Evolutionary conservation across 1,140 invertebrate species (phyloP), one percentile per base, ranked within the genome.

Genomic region (Pseudoatta argentina): DNA sequence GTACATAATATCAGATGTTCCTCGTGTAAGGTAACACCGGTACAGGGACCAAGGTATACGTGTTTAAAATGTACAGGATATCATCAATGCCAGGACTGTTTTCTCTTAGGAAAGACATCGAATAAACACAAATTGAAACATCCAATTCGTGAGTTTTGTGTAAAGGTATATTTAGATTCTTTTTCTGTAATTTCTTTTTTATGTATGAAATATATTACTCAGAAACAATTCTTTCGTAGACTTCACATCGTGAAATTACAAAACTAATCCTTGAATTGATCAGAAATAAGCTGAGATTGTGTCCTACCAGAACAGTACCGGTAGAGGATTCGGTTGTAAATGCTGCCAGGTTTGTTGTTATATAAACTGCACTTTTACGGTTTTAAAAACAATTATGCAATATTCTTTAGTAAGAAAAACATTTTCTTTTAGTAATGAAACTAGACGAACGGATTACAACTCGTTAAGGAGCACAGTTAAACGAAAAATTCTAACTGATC

Each of bases 21-120:
- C 21, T 94, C 95, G 3, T 97, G 96, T 89, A 96, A 96, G 92
- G 91, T 93, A 61, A 94, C 94, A 51, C 95, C 96, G 5, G 94
- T 97, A 67, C 94, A 95, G 88, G 96, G 96, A 34, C 93, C 96
- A 14, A 93, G 96, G 86, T 98, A 98, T 93, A 96, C 96, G 53
- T 98, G 98, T 94, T 93, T 98, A 85, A 96, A 96, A 88, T 98
- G 97, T 91, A 96, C 97, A 86, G 96, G 96, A 87, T 97, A 97
- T 94, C 97, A 98, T 94, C 96, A 97, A 85, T 98, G 97, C 92
- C 98, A 98, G 92, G 96, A 96, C 55, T 98, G 97, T 93, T 98
- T 98, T 94, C 97, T 98, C 93, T 96, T 96, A 89, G 97, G 97
- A n/a, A 95, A 96, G 91, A 96, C 95, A 79, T 96, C 96, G 8